Evolutionary conservation across 2,888 invertebrate genomes (phyloP).

Genomic region (Dicycla oo): DNA sequence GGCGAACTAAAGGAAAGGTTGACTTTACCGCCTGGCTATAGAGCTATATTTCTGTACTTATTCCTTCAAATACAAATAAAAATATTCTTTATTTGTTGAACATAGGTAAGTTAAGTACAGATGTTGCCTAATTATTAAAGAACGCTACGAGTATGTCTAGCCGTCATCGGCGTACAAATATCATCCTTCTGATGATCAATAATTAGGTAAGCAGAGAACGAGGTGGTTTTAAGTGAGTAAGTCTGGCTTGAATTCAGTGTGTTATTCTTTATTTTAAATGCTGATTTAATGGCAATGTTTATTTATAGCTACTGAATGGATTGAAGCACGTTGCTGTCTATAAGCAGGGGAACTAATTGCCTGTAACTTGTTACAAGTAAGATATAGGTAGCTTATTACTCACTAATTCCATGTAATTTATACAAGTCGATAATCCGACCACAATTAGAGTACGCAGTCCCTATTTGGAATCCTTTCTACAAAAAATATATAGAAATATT

Average conservation of each 20-base stretch:
- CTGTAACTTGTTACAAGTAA: not conserved
- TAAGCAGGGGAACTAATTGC: not conserved
- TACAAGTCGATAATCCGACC: no score
- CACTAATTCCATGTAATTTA: conserved; percentile 12
- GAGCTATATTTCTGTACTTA: conserved; percentile 38
- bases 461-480: no score
- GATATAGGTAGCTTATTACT: not conserved
- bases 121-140: no score
- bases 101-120: no score
- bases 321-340: conserved; percentile 9
- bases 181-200: conserved; percentile 34
- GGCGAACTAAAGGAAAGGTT: conserved; percentile 49
- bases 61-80: no score
- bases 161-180: no score
- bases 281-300: conserved; percentile 18
- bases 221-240: conserved; percentile 16
- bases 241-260: conserved; percentile 7
- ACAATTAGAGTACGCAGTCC: no score
- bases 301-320: conserved; percentile 13
- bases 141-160: no score
- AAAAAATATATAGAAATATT: no score
- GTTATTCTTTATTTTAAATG: conserved; percentile 15
- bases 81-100: no score
- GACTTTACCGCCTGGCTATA: conserved; percentile 31
- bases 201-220: conserved; percentile 11